Conservation (phyloP, 1,140 invertebrate genomes). For the Lethrus apterus region DNA sequence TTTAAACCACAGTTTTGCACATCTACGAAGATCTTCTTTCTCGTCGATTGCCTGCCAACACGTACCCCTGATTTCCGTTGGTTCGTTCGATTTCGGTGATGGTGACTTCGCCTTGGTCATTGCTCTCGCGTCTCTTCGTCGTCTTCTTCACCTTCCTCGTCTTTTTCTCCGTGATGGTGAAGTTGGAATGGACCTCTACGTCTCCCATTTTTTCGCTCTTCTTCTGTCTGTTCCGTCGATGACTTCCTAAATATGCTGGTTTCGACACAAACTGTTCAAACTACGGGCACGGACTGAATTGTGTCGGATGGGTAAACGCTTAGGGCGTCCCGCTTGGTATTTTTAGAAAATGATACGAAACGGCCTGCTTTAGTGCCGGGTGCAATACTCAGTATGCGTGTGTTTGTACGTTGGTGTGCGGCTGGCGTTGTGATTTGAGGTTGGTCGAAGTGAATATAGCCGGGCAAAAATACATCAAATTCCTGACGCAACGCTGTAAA, state of each 20-base stretch:
- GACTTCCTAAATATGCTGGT: constrained; percentile 3
- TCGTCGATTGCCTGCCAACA: constrained; percentile 52
- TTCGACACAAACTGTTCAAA: constrained; percentile 23
- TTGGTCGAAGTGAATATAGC: no score
- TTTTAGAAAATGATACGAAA: constrained; percentile 43
- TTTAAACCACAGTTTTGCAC: no score
- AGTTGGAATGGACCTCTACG: constrained; percentile 77
- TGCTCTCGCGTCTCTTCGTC: constrained; percentile 67
- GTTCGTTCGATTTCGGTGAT: constrained; percentile 72
- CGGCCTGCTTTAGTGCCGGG: constrained; percentile 21
- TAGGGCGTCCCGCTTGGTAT: constrained; percentile 35
- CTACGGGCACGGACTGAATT: constrained; percentile 31
- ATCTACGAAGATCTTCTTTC: no score
- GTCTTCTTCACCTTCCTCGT: constrained; percentile 84
- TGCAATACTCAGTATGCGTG: constrained; percentile 9
- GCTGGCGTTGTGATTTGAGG: no score
- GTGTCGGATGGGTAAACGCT: constrained; percentile 33
- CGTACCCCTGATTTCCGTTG: constrained; percentile 68
- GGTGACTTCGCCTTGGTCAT: constrained; percentile 63
- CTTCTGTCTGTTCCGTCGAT: constrained; percentile 11
- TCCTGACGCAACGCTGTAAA: constrained; percentile 2
- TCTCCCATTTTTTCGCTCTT: constrained; percentile 60
- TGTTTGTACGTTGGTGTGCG: constrained; percentile 7
- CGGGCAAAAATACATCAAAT: constrained; percentile 11
- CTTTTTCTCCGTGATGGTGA: constrained; percentile 74